phyloP scores from a whole-genome alignment of 2,888 invertebrate species.

The Malachius bipustulatus region DNA sequence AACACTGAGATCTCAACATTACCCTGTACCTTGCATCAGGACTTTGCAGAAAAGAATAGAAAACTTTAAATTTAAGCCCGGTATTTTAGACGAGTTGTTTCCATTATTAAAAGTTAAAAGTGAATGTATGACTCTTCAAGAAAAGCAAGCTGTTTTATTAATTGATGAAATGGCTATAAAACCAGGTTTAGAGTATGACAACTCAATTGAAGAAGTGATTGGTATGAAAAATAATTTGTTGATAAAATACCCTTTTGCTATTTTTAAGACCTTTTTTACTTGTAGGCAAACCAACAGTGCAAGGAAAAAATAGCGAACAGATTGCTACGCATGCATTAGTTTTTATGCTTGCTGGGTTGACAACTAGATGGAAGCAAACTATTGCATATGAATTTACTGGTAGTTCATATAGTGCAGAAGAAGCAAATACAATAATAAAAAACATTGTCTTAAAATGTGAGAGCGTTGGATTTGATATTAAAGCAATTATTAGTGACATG shows the following conservation, averaged over 20 bases:
- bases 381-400: conserved; percentile 6
- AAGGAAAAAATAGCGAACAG: background rate
- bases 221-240: background rate
- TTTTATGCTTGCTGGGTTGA: background rate
- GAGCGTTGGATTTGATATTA: background rate
- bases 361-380: background rate
- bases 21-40: too few relatives aligned
- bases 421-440: too few relatives aligned
- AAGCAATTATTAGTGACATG: background rate
- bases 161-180: background rate
- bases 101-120: too few relatives aligned
- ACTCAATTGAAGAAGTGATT: background rate
- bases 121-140: too few relatives aligned
- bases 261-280: too few relatives aligned
- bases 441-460: too few relatives aligned
- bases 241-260: too few relatives aligned
- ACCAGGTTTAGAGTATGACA: background rate
- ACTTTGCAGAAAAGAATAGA: too few relatives aligned
- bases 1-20: too few relatives aligned
- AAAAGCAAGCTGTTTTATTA: conserved; percentile 6
- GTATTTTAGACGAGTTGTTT: too few relatives aligned
- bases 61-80: too few relatives aligned
- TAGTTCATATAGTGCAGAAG: too few relatives aligned
- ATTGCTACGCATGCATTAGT: background rate
- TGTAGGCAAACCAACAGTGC: background rate